Percentiles rank a stretch among this genome's conserved stretches.
Evolutionary conservation across 2,797 vertebrate genomes (phyloP).

Genomic region (Gymnothorax javanicus): DNA sequence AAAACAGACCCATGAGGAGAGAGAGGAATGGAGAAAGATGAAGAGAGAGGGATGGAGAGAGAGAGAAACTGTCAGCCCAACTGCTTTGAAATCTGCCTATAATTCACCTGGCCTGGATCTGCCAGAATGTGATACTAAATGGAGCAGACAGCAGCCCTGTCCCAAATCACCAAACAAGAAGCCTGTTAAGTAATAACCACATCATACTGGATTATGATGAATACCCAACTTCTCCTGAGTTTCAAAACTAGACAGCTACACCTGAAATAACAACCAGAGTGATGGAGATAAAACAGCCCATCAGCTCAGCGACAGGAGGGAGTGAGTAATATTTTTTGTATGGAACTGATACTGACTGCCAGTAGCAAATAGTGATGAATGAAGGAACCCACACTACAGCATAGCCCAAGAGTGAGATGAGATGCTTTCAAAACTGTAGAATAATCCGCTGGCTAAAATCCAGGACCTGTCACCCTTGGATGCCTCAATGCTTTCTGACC

Average conservation of each 20-base stretch:
- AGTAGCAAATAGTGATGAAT: not conserved
- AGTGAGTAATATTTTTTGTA: not conserved
- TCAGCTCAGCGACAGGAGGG: not conserved
- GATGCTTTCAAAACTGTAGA: not conserved
- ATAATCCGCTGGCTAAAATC: not conserved
- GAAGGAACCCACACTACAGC: not conserved
- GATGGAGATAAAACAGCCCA: not conserved
- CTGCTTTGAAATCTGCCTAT: not conserved
- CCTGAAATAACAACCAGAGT: not conserved
- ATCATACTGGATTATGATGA: not conserved
- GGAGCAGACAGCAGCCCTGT: not conserved
- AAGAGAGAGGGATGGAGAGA: not conserved
- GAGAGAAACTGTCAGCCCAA: not conserved
- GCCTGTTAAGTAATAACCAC: not conserved
- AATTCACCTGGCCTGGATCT: not conserved
- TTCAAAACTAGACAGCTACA: not conserved
- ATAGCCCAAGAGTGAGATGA: not conserved
- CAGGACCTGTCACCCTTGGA: not conserved
- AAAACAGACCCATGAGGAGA: not conserved
- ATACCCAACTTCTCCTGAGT: not conserved
- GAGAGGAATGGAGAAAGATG: not conserved
- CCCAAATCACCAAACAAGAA: not conserved
- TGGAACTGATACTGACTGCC: not conserved
- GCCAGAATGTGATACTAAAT: not conserved
- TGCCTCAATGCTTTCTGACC: not conserved